A percentile compares a stretch with the other conserved stretches of the same genome.
Conservation (phyloP, 2,113 vertebrate species). For the Toxostoma redivivum region DNA sequence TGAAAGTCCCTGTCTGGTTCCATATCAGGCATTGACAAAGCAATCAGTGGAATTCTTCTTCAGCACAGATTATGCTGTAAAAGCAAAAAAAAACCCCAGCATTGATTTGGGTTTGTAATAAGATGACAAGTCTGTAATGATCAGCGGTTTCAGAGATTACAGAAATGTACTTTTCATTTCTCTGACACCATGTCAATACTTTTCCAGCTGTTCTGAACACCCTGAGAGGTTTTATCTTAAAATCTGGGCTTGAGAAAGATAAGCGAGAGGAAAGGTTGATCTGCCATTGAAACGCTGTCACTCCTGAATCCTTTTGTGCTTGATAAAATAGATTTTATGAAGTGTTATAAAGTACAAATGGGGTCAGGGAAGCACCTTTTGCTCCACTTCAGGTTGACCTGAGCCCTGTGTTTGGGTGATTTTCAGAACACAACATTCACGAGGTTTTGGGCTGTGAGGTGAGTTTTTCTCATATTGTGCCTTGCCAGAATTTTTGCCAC, state of each 20-base stretch:
- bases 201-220: background rate
- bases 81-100: background rate
- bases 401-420: background rate
- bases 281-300: background rate
- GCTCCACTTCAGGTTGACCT: background rate
- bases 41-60: constrained; percentile 48
- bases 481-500: background rate
- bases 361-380: background rate
- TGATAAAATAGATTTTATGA: background rate
- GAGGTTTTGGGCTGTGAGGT: background rate
- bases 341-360: background rate
- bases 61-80: constrained; percentile 53
- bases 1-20: background rate
- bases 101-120: constrained; percentile 66
- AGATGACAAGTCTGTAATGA: constrained; percentile 58
- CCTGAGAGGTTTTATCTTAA: background rate
- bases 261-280: background rate
- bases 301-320: background rate
- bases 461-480: background rate
- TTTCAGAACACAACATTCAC: background rate
- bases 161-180: constrained; percentile 57
- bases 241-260: background rate
- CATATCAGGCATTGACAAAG: constrained; percentile 12
- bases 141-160: constrained; percentile 31
- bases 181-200: constrained; percentile 54